Base-by-base conservation (phyloP, 1,140 invertebrate genomes). In the Neodiprion pinetum region DNA sequence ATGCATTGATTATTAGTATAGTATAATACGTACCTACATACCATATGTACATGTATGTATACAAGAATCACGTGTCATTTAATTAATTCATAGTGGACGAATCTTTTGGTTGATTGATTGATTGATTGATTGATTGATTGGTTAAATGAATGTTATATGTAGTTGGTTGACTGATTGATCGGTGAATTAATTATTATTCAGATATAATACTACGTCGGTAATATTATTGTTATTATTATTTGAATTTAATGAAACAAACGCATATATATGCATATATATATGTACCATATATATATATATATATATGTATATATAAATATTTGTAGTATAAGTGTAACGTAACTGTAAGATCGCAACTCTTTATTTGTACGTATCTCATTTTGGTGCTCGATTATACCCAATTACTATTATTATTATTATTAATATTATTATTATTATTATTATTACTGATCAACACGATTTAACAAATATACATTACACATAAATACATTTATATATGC, bases 331-430 rank as follows among this genome's bases (percentile, higher is more conserved):
- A 65, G 17, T 65, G 61, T 65, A 14, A 65, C 7, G 17, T 65
- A 14, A 65, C 17, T 65, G 17, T 65, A 77, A 76, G 80, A 78
- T 78, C 75, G 76, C 75, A 77, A 81, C 77, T 78, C 75, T 80
- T 81, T 79, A 76, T 83, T 85, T 80, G 70, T 74, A 81, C 78
- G 80, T 83, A 83, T 81, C 77, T 84, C 80, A 79, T 81, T 75
- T 87, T 86, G 86, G 85, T 87, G 86, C 84, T 87, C 84, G 83
- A 86, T 79, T 84, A 82, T 82, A 80, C 80, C 79, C 76, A 81
- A 80, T 82, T 81, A 82, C 84, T 82, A 84, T 86, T 87, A 84
- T 78, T 65, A 65, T 65, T 65, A 65, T 17, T 65, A 65, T 65
- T 5, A 3, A 5, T 65, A 65, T 65, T 65, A 65, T 65, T 65